phyloP scores from a whole-genome alignment of 2,113 vertebrate species.

The Orycteropus afer region DNA sequence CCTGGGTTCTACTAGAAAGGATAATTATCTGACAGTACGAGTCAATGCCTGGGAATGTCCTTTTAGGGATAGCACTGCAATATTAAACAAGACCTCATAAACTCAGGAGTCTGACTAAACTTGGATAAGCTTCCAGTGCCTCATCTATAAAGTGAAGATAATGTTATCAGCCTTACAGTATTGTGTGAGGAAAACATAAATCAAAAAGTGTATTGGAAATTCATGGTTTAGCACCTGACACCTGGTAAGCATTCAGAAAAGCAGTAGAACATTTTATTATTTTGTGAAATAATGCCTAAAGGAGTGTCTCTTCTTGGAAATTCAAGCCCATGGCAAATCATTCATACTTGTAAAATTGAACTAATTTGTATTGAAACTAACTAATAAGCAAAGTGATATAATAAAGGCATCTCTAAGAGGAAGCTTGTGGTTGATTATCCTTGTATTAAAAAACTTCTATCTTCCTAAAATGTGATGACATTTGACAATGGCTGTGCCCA shows the following conservation, averaged over 20 bases:
- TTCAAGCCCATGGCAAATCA: background rate
- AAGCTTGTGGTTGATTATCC: background rate
- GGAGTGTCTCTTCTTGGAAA: background rate
- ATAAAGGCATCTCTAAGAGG: background rate
- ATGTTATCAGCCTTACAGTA: background rate
- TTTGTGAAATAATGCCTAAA: background rate
- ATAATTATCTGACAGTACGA: background rate
- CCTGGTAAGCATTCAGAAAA: background rate
- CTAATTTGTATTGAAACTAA: background rate
- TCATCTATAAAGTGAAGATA: constrained; percentile 16
- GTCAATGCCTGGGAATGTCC: background rate
- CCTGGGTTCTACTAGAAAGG: background rate
- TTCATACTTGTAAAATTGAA: background rate
- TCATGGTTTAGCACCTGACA: background rate
- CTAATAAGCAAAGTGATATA: background rate
- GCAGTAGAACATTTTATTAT: background rate
- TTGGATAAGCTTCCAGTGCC: background rate
- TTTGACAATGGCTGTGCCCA: background rate
- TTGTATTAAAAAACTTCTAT: background rate
- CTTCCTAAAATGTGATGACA: background rate
- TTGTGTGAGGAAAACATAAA: background rate
- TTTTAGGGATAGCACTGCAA: background rate
- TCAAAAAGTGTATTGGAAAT: background rate
- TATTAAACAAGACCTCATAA: background rate
- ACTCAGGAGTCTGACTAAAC: background rate